Conservation (phyloP, 2,113 vertebrate species). For the Isurus oxyrinchus region DNA sequence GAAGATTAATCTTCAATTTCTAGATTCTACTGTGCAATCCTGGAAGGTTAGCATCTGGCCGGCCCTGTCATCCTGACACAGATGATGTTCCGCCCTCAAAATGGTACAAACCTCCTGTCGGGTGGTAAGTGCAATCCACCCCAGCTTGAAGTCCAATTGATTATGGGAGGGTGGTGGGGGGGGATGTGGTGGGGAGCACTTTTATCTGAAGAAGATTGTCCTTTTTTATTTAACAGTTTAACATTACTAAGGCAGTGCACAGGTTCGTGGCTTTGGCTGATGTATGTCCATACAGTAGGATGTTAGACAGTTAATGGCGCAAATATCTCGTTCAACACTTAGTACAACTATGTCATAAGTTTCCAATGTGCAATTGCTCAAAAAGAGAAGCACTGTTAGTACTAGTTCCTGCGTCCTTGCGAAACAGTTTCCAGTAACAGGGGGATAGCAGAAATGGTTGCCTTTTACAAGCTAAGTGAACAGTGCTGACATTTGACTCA, state of each 20-base stretch:
- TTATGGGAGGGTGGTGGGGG: not conserved
- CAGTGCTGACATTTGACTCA: not conserved
- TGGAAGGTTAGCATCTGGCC: not conserved
- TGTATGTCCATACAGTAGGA: not conserved
- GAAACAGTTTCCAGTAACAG: not conserved
- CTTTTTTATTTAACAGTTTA: too few relatives aligned
- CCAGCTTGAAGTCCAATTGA: not conserved
- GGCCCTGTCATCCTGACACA: not conserved
- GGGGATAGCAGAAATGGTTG: too few relatives aligned
- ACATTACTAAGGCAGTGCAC: not conserved
- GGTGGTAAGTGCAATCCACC: not conserved
- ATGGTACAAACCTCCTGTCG: not conserved
- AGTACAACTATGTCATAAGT: not conserved
- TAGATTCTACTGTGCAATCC: not conserved
- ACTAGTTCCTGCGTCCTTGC: not conserved
- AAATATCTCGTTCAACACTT: not conserved
- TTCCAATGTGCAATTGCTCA: not conserved
- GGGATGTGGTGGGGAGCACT: not conserved
- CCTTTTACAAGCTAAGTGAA: not conserved
- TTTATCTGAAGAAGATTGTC: not conserved
- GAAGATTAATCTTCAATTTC: not conserved
- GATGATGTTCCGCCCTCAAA: not conserved
- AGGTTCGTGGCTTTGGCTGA: not conserved
- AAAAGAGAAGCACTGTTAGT: conserved; percentile 6
- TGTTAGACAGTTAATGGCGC: not conserved